These are phyloP conservation scores for Hyalella azteca DNA, from an alignment of 2,888 invertebrate genomes.

Conservation along the genomic window DNA sequence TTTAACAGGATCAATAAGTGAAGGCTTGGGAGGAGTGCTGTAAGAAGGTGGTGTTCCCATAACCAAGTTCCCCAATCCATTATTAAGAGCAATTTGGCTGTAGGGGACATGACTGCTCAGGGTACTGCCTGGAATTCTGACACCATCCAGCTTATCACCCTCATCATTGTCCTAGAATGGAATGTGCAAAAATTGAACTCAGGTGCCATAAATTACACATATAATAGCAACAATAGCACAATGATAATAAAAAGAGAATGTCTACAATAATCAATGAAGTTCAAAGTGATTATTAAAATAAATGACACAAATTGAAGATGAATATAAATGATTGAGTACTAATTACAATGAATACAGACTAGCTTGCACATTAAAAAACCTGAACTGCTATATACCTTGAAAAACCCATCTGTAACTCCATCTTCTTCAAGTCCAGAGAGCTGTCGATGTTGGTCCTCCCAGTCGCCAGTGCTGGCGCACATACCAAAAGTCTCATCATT, in stretches of 20 bases:
- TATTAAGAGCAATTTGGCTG: not conserved
- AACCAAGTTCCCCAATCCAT: not conserved
- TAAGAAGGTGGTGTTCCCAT: not conserved
- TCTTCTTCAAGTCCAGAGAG: slow-evolving; percentile 41
- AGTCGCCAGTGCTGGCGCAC: slow-evolving; percentile 66
- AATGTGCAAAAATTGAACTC: no score
- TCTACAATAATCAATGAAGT: no score
- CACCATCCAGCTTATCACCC: not conserved
- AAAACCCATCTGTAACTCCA: not conserved
- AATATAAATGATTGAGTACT: no score
- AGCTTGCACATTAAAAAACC: no score
- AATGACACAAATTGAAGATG: no score
- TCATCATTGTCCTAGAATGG: no score
- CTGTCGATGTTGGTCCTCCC: slow-evolving; percentile 55
- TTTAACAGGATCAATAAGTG: slow-evolving; percentile 7
- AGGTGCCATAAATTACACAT: no score
- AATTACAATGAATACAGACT: no score
- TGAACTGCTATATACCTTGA: no score
- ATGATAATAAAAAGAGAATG: no score
- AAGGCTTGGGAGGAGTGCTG: slow-evolving; percentile 17
- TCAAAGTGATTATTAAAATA: no score
- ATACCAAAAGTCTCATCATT: slow-evolving; percentile 92
- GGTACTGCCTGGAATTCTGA: not conserved
- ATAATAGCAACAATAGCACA: no score
- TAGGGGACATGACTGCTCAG: not conserved